Base-by-base conservation (phyloP, 2,888 invertebrate species). In the Lasioglossum pauxillum region DNA sequence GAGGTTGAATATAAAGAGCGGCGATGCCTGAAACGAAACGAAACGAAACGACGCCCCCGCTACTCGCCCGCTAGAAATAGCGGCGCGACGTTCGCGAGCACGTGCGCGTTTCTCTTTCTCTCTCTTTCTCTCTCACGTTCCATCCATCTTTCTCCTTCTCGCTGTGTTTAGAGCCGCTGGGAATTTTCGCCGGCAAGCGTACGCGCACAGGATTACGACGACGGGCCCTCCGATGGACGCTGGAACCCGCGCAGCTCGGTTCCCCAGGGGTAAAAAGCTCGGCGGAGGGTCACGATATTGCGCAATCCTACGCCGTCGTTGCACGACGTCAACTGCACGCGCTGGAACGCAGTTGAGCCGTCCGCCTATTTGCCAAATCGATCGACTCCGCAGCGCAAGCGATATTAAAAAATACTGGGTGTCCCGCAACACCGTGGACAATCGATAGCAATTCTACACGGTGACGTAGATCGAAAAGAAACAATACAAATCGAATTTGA, bases 41-140 rank as follows among this genome's bases (percentile, higher is more conserved):
- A 92, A 91, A 90, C 90, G 87, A 90, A 91, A 90, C 90, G 88
- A 92, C 94, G 93, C 94, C 94, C 93, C 93, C 94, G 93, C 93
- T 89, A 88, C 88, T 87, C 86, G 81, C 82, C 85, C 79, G 87
- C 92, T 90, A 91, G 91, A 94, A 94, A 94, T 94, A 94, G 94
- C 92, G 91, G 84, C 91, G 91, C 92, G 91, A 92, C 91, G 92
- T 91, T 90, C 87, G 89, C 88, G 69, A 90, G 91, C 91, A 92
- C 92, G 92, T 91, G 91, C 90, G 91, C 88, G 69, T n/a, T 8
- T 53, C 53, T n/a, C 53, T n/a, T 10, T 53, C 23, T 10, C 38
- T 23, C 19, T 80, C 38, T 3, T 1, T 1, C 67, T 8, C 16
- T 76, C 35, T 19, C 41, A 16, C 72, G 31, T 49, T 35, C 75